These are phyloP conservation scores for Lagopus leucura DNA, from an alignment of 2,113 vertebrate genomes.

Conservation along the genomic window DNA sequence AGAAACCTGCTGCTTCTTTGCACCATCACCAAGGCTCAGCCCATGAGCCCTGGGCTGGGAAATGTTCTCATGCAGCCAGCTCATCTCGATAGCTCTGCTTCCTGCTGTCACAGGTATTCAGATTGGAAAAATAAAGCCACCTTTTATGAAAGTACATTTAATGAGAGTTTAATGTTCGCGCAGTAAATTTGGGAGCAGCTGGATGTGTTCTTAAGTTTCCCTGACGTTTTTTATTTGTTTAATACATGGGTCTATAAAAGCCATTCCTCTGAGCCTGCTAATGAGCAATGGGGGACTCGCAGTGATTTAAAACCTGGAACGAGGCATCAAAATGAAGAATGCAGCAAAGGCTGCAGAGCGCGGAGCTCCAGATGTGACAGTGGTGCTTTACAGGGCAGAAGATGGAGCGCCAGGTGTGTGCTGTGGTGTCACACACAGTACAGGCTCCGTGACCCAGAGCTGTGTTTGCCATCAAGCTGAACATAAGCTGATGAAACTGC, in stretches of 20 bases:
- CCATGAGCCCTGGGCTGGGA: constrained; percentile 1
- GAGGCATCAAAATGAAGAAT: constrained; percentile 28
- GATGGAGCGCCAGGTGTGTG: not conserved
- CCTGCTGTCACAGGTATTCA: constrained; percentile 44
- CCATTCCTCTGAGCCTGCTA: constrained; percentile 26
- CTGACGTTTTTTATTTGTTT: constrained; percentile 63
- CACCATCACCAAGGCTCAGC: not conserved
- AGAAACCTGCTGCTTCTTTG: not conserved
- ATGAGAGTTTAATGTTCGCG: constrained; percentile 5
- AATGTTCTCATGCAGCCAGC: constrained; percentile 35
- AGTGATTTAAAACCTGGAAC: constrained; percentile 57
- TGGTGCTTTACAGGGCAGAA: not conserved
- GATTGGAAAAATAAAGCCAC: constrained; percentile 39
- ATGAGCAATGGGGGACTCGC: constrained; percentile 25
- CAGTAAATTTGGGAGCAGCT: constrained; percentile 67
- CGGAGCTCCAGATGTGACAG: constrained; percentile 21
- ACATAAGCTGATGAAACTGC: rapidly evolving
- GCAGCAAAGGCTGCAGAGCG: constrained; percentile 35
- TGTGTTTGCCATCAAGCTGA: rapidly evolving
- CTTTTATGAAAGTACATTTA: constrained; percentile 47
- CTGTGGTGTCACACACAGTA: not conserved
- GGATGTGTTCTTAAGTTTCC: constrained; percentile 49
- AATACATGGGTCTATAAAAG: constrained; percentile 60
- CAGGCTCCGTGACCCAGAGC: not conserved
- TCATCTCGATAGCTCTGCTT: constrained; percentile 36